Conservation (phyloP, 2,888 invertebrate species). For the Boloria selene region DNA sequence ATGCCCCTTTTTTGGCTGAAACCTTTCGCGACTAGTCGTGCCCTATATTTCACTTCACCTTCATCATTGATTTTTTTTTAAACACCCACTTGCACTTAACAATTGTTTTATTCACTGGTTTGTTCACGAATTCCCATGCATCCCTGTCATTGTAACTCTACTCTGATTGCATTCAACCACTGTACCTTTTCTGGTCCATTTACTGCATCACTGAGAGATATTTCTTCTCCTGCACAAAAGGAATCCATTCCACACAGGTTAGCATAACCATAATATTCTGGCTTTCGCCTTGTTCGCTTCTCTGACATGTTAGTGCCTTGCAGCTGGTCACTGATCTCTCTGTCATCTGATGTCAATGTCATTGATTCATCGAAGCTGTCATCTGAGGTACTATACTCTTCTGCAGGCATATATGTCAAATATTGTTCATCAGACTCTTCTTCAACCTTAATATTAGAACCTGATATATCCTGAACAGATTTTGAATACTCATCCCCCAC, state of each 20-base stretch:
- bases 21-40: constrained; percentile 36
- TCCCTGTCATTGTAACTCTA: constrained; percentile 37
- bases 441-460: too few relatives aligned
- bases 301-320: not conserved
- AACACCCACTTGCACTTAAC: constrained; percentile 37
- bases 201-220: constrained; percentile 31
- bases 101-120: constrained; percentile 16
- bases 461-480: too few relatives aligned
- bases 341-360: constrained; percentile 6
- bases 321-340: not conserved
- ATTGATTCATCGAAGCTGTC: too few relatives aligned
- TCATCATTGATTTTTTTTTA: constrained; percentile 31
- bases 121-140: constrained; percentile 34
- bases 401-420: too few relatives aligned
- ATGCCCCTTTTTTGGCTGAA: constrained; percentile 34
- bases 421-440: too few relatives aligned
- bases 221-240: constrained; percentile 4
- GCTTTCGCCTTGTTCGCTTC: constrained; percentile 31
- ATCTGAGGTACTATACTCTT: too few relatives aligned
- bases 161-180: constrained; percentile 34
- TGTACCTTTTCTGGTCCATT: constrained; percentile 34
- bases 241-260: constrained; percentile 18
- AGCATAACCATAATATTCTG: constrained; percentile 29
- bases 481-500: too few relatives aligned
- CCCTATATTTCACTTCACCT: constrained; percentile 29